Evolutionary conservation across 2,888 invertebrate species (phyloP).

Genomic region (Athrips mouffetella): DNA sequence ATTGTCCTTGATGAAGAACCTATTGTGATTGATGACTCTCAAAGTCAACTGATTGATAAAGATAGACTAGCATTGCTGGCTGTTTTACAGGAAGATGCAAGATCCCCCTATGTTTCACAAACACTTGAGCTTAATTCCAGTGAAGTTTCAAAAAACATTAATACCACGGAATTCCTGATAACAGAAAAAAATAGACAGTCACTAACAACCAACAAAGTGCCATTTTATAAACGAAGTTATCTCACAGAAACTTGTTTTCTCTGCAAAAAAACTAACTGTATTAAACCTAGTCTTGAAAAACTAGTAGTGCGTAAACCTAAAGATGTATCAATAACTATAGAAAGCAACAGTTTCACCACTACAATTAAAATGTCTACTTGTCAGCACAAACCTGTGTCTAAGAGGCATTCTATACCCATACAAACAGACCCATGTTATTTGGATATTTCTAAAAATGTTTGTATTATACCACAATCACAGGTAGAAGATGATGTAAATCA

Average conservation of each 20-base stretch:
- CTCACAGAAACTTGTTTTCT: slow-evolving; percentile 40
- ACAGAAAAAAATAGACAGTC: slow-evolving; percentile 3
- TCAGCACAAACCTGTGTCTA: slow-evolving; percentile 22
- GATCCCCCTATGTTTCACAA: slow-evolving; percentile 26
- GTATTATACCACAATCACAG: not conserved
- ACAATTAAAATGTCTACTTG: slow-evolving; percentile 42
- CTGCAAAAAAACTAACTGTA: slow-evolving; percentile 29
- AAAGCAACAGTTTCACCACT: slow-evolving; percentile 39
- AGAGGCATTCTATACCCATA: slow-evolving; percentile 34
- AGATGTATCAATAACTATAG: slow-evolving; percentile 47
- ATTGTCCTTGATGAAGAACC: slow-evolving; percentile 52
- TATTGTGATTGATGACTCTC: slow-evolving; percentile 51
- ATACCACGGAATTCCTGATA: too few relatives aligned
- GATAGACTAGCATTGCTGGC: slow-evolving; percentile 55
- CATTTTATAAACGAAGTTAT: slow-evolving; percentile 50
- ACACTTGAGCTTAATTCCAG: slow-evolving; percentile 19
- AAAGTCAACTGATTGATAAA: slow-evolving; percentile 47
- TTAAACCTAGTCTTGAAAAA: too few relatives aligned
- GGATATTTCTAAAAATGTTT: not conserved
- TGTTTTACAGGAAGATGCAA: slow-evolving; percentile 45
- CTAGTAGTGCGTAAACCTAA: slow-evolving; percentile 21
- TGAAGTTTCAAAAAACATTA: slow-evolving; percentile 13
- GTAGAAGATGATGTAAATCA: not conserved
- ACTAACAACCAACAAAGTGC: slow-evolving; percentile 37
- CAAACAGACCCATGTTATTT: slow-evolving; percentile 45